Evolutionary conservation across 1,140 invertebrate genomes (phyloP).

Genomic region (Hyles euphorbiae): DNA sequence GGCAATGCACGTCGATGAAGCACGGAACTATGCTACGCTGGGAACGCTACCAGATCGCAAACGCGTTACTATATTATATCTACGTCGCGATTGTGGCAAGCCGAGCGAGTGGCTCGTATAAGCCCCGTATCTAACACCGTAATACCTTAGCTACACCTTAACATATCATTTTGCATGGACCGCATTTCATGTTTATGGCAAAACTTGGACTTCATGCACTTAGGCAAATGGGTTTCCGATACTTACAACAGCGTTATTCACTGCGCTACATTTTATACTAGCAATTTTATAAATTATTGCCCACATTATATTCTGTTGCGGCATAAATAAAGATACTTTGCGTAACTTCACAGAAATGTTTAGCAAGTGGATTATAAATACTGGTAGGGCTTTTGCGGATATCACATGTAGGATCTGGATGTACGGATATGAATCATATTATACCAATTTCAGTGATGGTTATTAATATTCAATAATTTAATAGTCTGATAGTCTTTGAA

Average conservation of each 20-base stretch:
- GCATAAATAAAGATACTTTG: constrained; percentile 22
- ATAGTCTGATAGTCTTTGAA: too few species aligned
- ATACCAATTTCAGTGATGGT: too few species aligned
- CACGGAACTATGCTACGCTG: constrained; percentile 28
- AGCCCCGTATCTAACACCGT: not conserved
- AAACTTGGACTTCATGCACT: constrained; percentile 70
- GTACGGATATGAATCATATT: too few species aligned
- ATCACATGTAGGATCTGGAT: too few species aligned
- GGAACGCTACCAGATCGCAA: not conserved
- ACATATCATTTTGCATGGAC: constrained; percentile 64
- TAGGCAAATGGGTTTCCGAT: constrained; percentile 70
- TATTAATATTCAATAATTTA: too few species aligned
- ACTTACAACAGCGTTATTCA: constrained; percentile 61
- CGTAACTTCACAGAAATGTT: too few species aligned
- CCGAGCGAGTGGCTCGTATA: constrained; percentile 5
- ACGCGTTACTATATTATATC: too few species aligned
- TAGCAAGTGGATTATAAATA: too few species aligned
- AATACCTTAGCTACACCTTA: constrained; percentile 44
- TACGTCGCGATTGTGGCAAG: constrained; percentile 2
- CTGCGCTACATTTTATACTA: constrained; percentile 45
- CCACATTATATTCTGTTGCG: constrained; percentile 23
- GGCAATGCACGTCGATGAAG: constrained; percentile 49
- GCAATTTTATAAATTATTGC: constrained; percentile 41
- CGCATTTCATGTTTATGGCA: constrained; percentile 70
- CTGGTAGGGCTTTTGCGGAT: too few species aligned